Evolutionary conservation across 2,888 invertebrate genomes (phyloP).

Genomic region (Coelogynopora nodosa): DNA sequence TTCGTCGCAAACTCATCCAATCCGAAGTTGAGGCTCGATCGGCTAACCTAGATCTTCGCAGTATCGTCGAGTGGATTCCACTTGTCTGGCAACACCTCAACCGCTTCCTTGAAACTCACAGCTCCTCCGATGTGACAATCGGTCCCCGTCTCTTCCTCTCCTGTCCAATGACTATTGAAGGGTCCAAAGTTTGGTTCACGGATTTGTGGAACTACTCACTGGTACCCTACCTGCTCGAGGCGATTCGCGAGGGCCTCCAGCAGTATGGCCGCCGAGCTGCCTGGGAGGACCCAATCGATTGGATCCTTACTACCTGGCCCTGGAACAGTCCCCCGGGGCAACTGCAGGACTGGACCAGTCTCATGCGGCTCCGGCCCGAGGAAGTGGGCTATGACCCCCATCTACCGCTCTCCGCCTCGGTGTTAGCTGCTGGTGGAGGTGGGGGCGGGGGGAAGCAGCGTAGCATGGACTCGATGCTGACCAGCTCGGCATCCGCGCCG

Average conservation of each 20-base stretch:
- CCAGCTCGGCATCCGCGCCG: background rate
- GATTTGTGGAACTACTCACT: slow-evolving; percentile 97
- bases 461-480: background rate
- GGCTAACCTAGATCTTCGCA: slow-evolving; percentile 55
- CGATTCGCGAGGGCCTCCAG: slow-evolving; percentile 81
- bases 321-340: slow-evolving; percentile 66
- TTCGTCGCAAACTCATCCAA: slow-evolving; percentile 73
- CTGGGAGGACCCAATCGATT: slow-evolving; percentile 89
- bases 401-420: background rate
- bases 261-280: slow-evolving; percentile 68
- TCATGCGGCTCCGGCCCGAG: slow-evolving; percentile 74
- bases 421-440: background rate
- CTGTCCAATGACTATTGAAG: slow-evolving; percentile 70
- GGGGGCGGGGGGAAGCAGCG: background rate
- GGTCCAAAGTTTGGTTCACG: slow-evolving; percentile 89
- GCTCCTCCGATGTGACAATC: slow-evolving; percentile 93
- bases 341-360: slow-evolving; percentile 57
- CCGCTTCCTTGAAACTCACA: slow-evolving; percentile 88
- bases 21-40: slow-evolving; percentile 72
- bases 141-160: slow-evolving; percentile 71
- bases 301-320: slow-evolving; percentile 85
- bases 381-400: slow-evolving; percentile 78
- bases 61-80: slow-evolving; percentile 84
- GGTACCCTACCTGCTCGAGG: slow-evolving; percentile 88
- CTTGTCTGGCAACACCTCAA: slow-evolving; percentile 90